A percentile compares a stretch with the other conserved stretches of the same genome.
phyloP scores from a whole-genome alignment of 2,888 invertebrate species.

The Agrenia bidenticulata region DNA sequence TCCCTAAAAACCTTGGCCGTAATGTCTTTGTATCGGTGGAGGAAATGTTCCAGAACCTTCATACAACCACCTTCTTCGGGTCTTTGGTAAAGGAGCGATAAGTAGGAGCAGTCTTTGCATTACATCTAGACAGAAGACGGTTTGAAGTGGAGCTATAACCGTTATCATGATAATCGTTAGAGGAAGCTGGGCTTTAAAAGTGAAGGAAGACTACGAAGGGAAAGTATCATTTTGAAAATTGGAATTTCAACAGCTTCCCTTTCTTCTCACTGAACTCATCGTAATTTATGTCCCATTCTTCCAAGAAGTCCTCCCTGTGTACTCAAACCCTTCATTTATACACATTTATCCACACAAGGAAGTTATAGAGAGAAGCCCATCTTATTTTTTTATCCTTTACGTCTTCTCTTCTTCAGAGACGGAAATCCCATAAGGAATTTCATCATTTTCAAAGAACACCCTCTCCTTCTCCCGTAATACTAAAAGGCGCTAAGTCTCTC shows the following conservation, averaged over 20 bases:
- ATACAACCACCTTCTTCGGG: too few species aligned
- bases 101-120: not conserved
- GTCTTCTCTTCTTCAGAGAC: not conserved
- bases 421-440: not conserved
- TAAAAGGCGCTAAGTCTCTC: constrained; percentile 1
- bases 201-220: not conserved
- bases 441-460: not conserved
- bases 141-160: constrained; percentile 6
- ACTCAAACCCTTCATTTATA: too few species aligned
- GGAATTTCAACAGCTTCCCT: constrained; percentile 9
- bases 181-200: constrained; percentile 1
- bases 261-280: not conserved
- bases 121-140: not conserved
- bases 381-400: not conserved
- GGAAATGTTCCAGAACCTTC: not conserved
- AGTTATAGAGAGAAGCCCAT: too few species aligned
- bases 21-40: constrained; percentile 3
- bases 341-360: too few species aligned
- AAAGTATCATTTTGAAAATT: constrained; percentile 12
- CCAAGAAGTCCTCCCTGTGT: too few species aligned
- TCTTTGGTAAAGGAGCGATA: too few species aligned
- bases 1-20: not conserved
- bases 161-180: constrained; percentile 12
- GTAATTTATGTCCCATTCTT: constrained; percentile 1
- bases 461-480: not conserved